Percentiles rank a stretch among this genome's conserved stretches.
phyloP scores from a whole-genome alignment of 2,797 vertebrate species.

The Spheniscus humboldti region DNA sequence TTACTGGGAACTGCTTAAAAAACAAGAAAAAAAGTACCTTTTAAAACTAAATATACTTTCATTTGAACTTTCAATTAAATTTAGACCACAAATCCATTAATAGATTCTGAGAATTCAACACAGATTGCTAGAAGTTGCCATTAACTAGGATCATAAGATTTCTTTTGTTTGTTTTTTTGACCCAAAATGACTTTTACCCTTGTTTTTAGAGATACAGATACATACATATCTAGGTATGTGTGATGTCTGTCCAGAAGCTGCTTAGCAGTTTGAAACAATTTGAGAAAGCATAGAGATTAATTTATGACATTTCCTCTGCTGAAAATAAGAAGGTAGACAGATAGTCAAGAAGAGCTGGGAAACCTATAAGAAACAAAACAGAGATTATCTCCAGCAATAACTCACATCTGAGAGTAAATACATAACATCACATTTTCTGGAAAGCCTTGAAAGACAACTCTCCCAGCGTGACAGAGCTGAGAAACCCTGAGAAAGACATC shows the following conservation, averaged over 20 bases:
- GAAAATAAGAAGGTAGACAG: background rate
- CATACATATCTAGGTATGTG: background rate
- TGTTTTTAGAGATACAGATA: background rate
- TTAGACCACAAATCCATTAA: background rate
- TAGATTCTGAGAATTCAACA: background rate
- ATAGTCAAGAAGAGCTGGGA: background rate
- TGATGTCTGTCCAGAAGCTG: background rate
- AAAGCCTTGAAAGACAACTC: background rate
- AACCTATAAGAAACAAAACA: background rate
- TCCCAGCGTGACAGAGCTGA: background rate
- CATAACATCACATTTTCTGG: background rate
- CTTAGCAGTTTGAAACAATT: background rate
- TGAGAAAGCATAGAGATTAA: background rate
- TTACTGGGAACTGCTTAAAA: background rate
- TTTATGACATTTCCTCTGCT: background rate
- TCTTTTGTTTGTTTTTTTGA: background rate
- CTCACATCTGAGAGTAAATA: background rate
- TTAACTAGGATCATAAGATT: background rate
- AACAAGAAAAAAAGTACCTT: background rate
- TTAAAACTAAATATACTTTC: background rate
- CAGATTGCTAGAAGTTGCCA: fast-evolving
- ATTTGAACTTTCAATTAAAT: background rate
- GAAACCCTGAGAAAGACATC: background rate
- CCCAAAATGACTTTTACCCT: background rate
- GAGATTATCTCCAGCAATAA: background rate